Evolutionary conservation across 1,140 invertebrate species (phyloP), one percentile per base, ranked within the genome.

Genomic region (Lordiphosa clarofinis): DNA sequence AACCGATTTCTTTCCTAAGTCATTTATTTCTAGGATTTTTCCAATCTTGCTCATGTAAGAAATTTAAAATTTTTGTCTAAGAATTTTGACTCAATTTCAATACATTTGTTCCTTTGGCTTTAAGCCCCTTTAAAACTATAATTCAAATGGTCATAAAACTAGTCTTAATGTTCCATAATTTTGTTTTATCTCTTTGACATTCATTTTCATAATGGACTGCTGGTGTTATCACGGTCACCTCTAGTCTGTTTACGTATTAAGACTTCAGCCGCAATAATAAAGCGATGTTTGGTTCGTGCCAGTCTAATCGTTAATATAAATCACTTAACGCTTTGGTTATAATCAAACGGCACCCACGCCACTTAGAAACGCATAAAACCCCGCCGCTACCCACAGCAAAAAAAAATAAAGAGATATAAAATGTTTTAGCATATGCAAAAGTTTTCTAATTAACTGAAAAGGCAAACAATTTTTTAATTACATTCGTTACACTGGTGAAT

Each of bases 391-490:
- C 24, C 24, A 28, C 24, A 0, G 24, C 5, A 5, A 28, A 28
- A 28, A 28, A 28, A 28, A 15, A 15, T 1, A 15, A 3, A 15
- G 3, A 1, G 3, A 15, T 3, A 15, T 0, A 28, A 28, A 28
- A 28, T 28, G 24, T 28, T 28, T 28, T 28, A 28, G 6, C 24
- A 28, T 7, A 28, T 28, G 24, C 24, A 21, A 15, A 15, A 49
- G 12, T 54, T 35, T 12, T 4, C 53, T 62, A 71, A 76, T 71
- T 76, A 78, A 76, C 57, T 37, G 38, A 56, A 52, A 24, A 19
- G 50, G 55, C 57, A 63, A 49, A 65, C 24, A 61, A 28, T 58
- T 63, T 63, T 74, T 67, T 79, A 75, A 79, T 79, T 71, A 71
- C 66, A 58, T 56, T 54, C 15, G 56, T 40, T 53, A 13, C 47